Conservation (phyloP, 1,140 invertebrate genomes). For the Drosophila serrata region DNA sequence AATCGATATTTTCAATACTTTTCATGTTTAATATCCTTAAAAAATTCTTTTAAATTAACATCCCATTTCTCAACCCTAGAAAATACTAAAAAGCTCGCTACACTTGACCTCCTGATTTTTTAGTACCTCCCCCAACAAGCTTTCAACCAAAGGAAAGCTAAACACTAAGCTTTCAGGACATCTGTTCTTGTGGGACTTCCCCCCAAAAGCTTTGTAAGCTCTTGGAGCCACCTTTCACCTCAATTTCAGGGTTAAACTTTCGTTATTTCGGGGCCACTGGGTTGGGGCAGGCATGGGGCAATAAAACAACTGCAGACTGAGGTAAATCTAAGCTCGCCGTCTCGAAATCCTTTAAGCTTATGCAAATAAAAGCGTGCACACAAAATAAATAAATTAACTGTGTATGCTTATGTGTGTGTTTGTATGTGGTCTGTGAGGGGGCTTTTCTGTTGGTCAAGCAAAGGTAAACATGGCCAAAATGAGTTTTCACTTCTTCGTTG, state of each 20-base stretch:
- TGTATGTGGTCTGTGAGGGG: slow-evolving; percentile 20
- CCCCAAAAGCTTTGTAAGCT: slow-evolving; percentile 11
- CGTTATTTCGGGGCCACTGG: slow-evolving; percentile 31
- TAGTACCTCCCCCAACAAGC: slow-evolving; percentile 2
- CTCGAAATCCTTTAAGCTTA: slow-evolving; percentile 50
- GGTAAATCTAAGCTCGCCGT: slow-evolving; percentile 41
- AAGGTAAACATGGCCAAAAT: slow-evolving; percentile 44
- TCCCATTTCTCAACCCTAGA: not conserved
- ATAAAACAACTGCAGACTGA: slow-evolving; percentile 42
- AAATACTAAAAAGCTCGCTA: slow-evolving; percentile 3
- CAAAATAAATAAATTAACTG: slow-evolving; percentile 53
- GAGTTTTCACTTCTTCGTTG: slow-evolving; percentile 28
- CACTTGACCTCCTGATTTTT: not conserved
- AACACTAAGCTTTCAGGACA: not conserved
- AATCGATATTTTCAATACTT: not conserved
- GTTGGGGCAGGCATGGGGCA: not conserved
- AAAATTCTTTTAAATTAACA: not conserved
- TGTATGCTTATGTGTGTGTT: slow-evolving; percentile 31
- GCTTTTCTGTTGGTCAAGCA: slow-evolving; percentile 40
- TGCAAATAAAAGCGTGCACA: slow-evolving; percentile 46
- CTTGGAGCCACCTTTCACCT: slow-evolving; percentile 1
- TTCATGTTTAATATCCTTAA: not conserved
- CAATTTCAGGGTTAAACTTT: slow-evolving; percentile 22
- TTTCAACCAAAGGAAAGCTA: not conserved
- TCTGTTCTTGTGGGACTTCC: not conserved